Percentiles rank a stretch among this genome's conserved stretches.
phyloP scores from a whole-genome alignment of 2,113 vertebrate species.

The Henicopernis longicauda region DNA sequence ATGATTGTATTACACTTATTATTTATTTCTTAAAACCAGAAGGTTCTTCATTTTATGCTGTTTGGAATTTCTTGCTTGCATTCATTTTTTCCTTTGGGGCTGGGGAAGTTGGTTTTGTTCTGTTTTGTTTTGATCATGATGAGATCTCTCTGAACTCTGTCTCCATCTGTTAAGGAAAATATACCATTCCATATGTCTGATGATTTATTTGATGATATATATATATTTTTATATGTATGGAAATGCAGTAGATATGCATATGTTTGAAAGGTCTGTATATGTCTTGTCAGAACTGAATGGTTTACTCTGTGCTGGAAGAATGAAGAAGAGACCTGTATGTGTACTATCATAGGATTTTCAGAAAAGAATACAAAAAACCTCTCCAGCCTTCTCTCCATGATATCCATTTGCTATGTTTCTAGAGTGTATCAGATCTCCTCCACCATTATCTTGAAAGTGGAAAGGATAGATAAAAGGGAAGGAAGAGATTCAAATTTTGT shows the following conservation, averaged over 20 bases:
- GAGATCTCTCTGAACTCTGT: background rate
- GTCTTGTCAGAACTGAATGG: background rate
- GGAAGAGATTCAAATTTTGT: background rate
- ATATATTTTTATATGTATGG: background rate
- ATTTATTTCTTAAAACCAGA: background rate
- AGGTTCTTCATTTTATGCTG: background rate
- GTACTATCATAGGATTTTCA: background rate
- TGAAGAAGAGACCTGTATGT: rapidly evolving
- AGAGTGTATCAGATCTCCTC: background rate
- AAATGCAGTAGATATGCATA: background rate
- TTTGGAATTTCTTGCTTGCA: background rate
- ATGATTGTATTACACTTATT: background rate
- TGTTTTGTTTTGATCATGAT: background rate
- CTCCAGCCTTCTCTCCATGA: background rate
- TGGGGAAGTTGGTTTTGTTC: background rate
- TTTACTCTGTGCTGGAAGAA: background rate
- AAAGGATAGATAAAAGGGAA: background rate
- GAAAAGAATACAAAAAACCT: background rate
- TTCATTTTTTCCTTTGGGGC: background rate
- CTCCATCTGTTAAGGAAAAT: background rate
- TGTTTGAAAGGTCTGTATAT: background rate
- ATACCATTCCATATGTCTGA: background rate
- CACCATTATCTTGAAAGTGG: background rate
- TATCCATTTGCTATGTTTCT: background rate
- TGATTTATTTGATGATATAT: background rate